These are phyloP conservation scores for Aromia moschata DNA, from an alignment of 2,888 invertebrate species.

Conservation along the genomic window DNA sequence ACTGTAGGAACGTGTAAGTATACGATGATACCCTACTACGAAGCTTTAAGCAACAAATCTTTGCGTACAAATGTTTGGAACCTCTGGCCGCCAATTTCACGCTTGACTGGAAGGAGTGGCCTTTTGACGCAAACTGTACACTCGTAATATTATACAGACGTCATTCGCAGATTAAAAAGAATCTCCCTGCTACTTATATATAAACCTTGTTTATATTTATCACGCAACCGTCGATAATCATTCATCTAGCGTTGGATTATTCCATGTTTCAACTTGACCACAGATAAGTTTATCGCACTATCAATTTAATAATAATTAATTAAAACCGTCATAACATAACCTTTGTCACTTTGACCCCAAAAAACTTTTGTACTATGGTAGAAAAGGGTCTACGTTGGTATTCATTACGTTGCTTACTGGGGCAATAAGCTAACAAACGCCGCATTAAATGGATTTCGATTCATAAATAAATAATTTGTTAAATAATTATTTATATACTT, in stretches of 20 bases:
- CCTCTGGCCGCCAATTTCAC: slow-evolving; percentile 24
- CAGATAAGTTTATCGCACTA: neutral
- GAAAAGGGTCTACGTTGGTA: too few species aligned
- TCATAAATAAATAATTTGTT: too few species aligned
- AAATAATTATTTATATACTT: too few species aligned
- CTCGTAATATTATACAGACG: slow-evolving; percentile 50
- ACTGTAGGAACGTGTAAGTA: too few species aligned
- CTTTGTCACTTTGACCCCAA: neutral
- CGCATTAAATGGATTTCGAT: too few species aligned
- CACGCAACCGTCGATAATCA: slow-evolving; percentile 1
- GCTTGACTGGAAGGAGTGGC: slow-evolving; percentile 43
- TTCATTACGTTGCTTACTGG: too few species aligned
- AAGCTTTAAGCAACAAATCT: too few species aligned
- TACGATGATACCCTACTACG: too few species aligned
- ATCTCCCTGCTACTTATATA: slow-evolving; percentile 23
- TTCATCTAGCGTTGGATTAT: neutral
- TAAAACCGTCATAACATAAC: neutral
- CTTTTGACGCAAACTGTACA: slow-evolving; percentile 47
- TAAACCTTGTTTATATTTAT: slow-evolving; percentile 10
- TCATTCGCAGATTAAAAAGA: slow-evolving; percentile 36
- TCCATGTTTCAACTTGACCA: neutral
- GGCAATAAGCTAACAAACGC: too few species aligned
- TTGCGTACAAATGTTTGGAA: slow-evolving; percentile 19
- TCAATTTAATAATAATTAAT: neutral
- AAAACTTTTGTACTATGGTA: too few species aligned